Evolutionary conservation across 1,140 invertebrate genomes (phyloP).

Genomic region (Tetraneura akinire): DNA sequence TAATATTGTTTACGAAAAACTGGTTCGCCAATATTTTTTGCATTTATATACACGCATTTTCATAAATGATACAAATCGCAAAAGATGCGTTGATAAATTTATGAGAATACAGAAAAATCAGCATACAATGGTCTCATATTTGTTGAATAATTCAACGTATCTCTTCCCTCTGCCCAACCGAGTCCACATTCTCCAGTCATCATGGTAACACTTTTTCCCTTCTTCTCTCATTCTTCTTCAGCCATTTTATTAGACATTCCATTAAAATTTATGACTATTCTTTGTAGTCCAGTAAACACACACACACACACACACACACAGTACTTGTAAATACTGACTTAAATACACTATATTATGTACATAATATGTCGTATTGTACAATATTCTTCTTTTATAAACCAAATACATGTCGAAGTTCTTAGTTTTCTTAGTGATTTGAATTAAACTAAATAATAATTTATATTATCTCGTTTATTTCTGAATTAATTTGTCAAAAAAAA

Average conservation of each 20-base stretch:
- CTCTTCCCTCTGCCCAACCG: constrained; percentile 22
- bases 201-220: constrained; percentile 51
- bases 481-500: no score
- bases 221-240: no score
- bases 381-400: no score
- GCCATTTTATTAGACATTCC: constrained; percentile 41
- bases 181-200: constrained; percentile 29
- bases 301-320: constrained; percentile 1
- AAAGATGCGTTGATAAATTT: constrained; percentile 39
- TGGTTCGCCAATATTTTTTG: constrained; percentile 2
- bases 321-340: not conserved
- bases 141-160: constrained; percentile 55
- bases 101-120: constrained; percentile 41
- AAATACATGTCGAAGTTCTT: no score
- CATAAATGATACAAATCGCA: constrained; percentile 35
- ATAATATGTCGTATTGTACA: no score
- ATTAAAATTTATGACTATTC: constrained; percentile 50
- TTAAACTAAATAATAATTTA: no score
- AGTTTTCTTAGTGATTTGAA: no score
- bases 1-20: not conserved
- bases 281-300: constrained; percentile 34
- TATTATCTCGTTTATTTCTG: no score
- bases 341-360: no score
- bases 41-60: constrained; percentile 20
- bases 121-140: constrained; percentile 49